Evolutionary conservation across 2,797 vertebrate genomes (phyloP), one percentile per base, ranked within the genome.

Genomic region (Pseudotriccus pelzelni): DNA sequence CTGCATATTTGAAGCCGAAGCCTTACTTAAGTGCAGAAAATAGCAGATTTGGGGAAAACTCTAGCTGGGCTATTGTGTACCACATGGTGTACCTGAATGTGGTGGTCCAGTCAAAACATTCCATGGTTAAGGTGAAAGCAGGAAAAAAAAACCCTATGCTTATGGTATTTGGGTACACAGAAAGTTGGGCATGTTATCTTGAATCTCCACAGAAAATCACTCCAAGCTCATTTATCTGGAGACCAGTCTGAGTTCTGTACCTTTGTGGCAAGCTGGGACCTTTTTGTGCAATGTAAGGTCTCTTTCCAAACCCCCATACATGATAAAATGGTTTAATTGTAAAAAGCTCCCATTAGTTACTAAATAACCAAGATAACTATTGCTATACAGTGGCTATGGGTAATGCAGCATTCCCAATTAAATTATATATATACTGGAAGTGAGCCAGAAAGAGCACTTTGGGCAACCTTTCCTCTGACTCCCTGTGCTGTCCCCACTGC

Each of bases 401-500:
- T 58, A 86, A 44, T 12, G 21, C 20, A 64, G n/a, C 7, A 13
- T 83, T 91, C 22, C 34, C 18, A 55, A 24, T 78, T 55, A 89
- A 78, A 83, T 55, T 47, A 47, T 32, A 46, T 46, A 36, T 9
- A 16, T 34, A 21, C 41, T 78, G 44, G 59, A 91, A 76, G 49
- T 84, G 47, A 47, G 32, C 55, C 67, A 67, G 46, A 58, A 69
- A 37, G 32, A 70, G 22, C 44, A 44, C 21, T 93, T 53, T 52
- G 67, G 70, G 52, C 34, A 90, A 19, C 47, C 6, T 70, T 55
- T 80, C 25, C 32, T 88, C 47, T 86, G 46, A 16, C 12, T 43
- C 13, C 8, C 43, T 24, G 17, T 0, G 0, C 39, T 83, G 2
- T 14, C 34, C 14, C 17, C 6, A 5, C 49, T 62, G 60, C 3